These are phyloP conservation scores for Crenuchus spilurus DNA, from an alignment of 2,797 vertebrate species.

Conservation along the genomic window DNA sequence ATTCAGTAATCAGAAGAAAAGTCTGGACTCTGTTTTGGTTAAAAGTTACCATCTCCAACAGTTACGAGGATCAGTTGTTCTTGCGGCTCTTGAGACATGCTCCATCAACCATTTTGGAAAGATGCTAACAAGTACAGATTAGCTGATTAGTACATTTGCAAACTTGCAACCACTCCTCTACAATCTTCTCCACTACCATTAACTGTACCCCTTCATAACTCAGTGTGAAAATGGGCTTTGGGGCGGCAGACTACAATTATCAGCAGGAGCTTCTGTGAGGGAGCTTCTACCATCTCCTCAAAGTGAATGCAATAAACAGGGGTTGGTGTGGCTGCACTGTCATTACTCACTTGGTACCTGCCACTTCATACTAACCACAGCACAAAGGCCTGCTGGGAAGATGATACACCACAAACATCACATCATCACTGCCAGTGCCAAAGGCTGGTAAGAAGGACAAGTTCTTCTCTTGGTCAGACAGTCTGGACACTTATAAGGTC, in stretches of 20 bases:
- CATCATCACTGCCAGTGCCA: neutral
- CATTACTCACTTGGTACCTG: conserved; percentile 1
- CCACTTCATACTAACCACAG: conserved; percentile 13
- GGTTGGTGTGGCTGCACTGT: neutral
- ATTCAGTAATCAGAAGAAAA: too few species aligned
- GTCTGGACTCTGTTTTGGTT: too few species aligned
- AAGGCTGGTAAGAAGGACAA: neutral
- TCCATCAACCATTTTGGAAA: neutral
- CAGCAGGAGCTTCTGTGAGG: conserved; percentile 18
- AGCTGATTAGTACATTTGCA: neutral
- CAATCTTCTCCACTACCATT: neutral
- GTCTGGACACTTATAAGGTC: neutral
- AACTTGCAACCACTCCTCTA: neutral
- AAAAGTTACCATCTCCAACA: too few species aligned
- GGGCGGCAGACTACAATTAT: conserved; percentile 30
- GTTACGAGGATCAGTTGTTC: neutral
- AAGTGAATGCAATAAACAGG: neutral
- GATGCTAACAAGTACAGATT: neutral
- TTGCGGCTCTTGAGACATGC: neutral
- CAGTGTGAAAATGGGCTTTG: neutral
- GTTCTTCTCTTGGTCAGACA: neutral
- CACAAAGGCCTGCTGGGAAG: conserved; percentile 5
- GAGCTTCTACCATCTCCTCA: conserved; percentile 10
- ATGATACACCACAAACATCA: neutral
- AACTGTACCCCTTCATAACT: neutral